These are phyloP conservation scores for Xylophagus ater DNA, from an alignment of 2,888 invertebrate species.

Conservation along the genomic window DNA sequence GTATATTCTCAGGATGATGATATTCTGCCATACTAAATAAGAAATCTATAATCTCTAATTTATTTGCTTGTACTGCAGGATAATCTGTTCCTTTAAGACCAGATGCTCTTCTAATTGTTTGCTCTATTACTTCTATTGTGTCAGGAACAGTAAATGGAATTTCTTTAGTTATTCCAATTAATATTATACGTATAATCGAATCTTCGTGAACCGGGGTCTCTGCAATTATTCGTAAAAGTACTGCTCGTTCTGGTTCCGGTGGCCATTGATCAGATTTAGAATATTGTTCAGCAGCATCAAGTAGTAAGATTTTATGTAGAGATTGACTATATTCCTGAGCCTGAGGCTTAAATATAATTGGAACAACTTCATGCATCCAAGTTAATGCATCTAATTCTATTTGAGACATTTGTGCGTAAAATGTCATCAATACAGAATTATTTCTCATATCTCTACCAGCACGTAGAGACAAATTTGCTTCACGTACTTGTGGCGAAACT, in stretches of 20 bases:
- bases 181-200: constrained; percentile 67
- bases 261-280: constrained; percentile 83
- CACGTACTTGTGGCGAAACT: constrained; percentile 57
- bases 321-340: constrained; percentile 63
- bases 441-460: constrained; percentile 42
- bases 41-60: constrained; percentile 76
- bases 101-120: constrained; percentile 74
- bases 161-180: constrained; percentile 65
- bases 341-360: constrained; percentile 59
- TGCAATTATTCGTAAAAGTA: constrained; percentile 66
- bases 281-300: constrained; percentile 69
- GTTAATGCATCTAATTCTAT: constrained; percentile 78
- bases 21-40: constrained; percentile 85
- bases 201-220: constrained; percentile 84
- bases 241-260: constrained; percentile 73
- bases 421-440: constrained; percentile 30
- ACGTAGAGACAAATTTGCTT: constrained; percentile 45
- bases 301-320: constrained; percentile 65
- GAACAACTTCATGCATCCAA: constrained; percentile 79
- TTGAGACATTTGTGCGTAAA: constrained; percentile 42
- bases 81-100: constrained; percentile 61
- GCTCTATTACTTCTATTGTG: constrained; percentile 75
- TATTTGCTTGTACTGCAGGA: constrained; percentile 62
- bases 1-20: constrained; percentile 85
- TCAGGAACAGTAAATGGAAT: constrained; percentile 72